Percentiles rank a stretch among this genome's conserved stretches.
phyloP scores from a whole-genome alignment of 2,113 vertebrate genomes.

The Boulengerochromis microlepis region DNA sequence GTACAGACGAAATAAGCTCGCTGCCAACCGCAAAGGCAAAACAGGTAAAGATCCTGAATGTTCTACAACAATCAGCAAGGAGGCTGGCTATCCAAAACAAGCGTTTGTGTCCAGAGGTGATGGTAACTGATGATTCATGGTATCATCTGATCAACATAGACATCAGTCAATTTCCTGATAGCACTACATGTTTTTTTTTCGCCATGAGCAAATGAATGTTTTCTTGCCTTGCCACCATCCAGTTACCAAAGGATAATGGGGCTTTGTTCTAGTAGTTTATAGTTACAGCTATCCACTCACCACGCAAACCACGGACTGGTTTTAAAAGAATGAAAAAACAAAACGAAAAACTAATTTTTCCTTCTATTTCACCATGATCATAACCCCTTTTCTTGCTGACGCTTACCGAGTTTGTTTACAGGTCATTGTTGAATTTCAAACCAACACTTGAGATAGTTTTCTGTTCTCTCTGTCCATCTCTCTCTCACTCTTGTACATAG shows the following conservation, averaged over 20 bases:
- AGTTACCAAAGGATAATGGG: not conserved
- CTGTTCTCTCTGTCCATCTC: not conserved
- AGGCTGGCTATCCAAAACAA: not conserved
- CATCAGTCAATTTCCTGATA: not conserved
- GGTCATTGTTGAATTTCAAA: not conserved
- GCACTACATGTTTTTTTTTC: fast-evolving
- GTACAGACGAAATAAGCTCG: not conserved
- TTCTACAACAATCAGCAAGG: not conserved
- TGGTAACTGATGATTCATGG: not conserved
- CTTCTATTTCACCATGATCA: not conserved
- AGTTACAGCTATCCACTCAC: not conserved
- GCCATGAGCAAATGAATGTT: not conserved
- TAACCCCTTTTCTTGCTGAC: not conserved
- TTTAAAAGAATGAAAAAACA: not conserved
- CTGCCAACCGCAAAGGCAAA: not conserved
- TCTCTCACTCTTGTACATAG: not conserved
- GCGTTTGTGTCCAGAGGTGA: not conserved
- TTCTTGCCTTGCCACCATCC: not conserved
- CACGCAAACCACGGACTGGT: not conserved
- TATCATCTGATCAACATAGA: not conserved
- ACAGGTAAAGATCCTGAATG: not conserved
- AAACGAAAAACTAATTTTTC: not conserved
- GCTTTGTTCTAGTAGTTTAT: not conserved
- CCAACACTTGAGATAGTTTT: not conserved
- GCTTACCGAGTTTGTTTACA: not conserved